These are phyloP conservation scores for Scomber scombrus DNA, from an alignment of 2,113 vertebrate species.

Conservation along the genomic window DNA sequence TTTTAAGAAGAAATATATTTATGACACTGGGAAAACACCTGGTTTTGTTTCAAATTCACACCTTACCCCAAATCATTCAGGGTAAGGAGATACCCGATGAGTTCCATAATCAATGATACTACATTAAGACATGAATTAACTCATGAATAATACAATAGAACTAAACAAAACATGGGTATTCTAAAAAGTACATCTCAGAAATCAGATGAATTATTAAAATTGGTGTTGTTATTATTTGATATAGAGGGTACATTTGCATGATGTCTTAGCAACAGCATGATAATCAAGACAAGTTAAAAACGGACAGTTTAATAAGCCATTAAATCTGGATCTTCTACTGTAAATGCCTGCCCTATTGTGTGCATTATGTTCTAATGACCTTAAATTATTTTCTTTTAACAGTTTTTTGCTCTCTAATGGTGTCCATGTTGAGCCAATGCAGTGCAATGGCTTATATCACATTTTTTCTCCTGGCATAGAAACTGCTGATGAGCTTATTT, in stretches of 20 bases:
- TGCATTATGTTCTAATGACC: conserved; percentile 33
- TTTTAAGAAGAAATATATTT: too few relatives aligned
- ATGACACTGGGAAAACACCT: too few relatives aligned
- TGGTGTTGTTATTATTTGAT: not conserved
- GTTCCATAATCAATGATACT: too few relatives aligned
- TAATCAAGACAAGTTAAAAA: not conserved
- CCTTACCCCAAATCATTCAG: too few relatives aligned
- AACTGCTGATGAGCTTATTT: conserved; percentile 62
- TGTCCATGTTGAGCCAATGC: conserved; percentile 4
- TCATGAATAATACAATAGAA: not conserved
- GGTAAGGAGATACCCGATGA: too few relatives aligned
- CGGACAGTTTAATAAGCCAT: conserved; percentile 4
- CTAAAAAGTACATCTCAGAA: not conserved
- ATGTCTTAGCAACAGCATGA: not conserved
- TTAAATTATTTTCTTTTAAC: conserved; percentile 11
- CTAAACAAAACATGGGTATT: not conserved
- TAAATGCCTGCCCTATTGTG: not conserved
- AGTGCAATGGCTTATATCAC: conserved; percentile 32
- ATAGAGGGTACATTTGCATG: too few relatives aligned
- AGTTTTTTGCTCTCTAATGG: conserved; percentile 8
- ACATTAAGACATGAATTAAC: not conserved
- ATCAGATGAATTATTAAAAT: conserved; percentile 2
- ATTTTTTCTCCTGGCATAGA: conserved; percentile 22
- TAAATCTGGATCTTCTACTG: conserved; percentile 8
- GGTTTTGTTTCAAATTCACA: too few relatives aligned